Evolutionary conservation across 2,888 invertebrate species (phyloP), one percentile per base, ranked within the genome.

Genomic region (Acanthosepion pharaonis): DNA sequence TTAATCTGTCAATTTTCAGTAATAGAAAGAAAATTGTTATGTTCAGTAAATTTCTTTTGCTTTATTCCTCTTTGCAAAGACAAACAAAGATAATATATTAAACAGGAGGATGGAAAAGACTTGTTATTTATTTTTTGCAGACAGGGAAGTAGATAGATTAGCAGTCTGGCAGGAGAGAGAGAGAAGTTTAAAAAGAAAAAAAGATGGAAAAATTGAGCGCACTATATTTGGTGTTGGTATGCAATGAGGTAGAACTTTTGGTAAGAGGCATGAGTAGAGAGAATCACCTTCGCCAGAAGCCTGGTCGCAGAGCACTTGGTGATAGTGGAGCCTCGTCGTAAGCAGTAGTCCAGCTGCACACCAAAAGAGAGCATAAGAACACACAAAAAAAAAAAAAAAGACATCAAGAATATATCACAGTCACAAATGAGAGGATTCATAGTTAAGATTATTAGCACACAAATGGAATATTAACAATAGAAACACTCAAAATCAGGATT

Each of bases 251-350:
- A 28, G 33, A 49, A n/a, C 28, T 93, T 49, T 53, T 49, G 53
- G 51, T 53, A 93, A 93, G 53, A 49, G 53, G 93, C 53, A 93
- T 93, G 49, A 93, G 93, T 51, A 94, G 64, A 94, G 64, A 64
- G 55, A 78, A 48, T 95, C 95, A 95, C 95, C 95, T 95, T 95
- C 94, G 92, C 92, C 93, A 94, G 94, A 94, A 95, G 94, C 94
- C 78, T 94, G 94, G 91, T 94, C 94, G 94, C 92, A 95, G 94
- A 94, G 95, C 95, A 95, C 95, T 95, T 55, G 95, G 95, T 25
- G 95, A 95, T 94, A 95, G 93, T 23, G 95, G 95, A 64, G 95
- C 95, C 94, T 95, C 95, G 53, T 92, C 94, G 53, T 93, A 53
- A 93, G n/a, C 53, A 48, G 92, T 91, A 53, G 94, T 94, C 94